Conservation (phyloP, 2,113 vertebrate genomes). For the Tylochromis polylepis region DNA sequence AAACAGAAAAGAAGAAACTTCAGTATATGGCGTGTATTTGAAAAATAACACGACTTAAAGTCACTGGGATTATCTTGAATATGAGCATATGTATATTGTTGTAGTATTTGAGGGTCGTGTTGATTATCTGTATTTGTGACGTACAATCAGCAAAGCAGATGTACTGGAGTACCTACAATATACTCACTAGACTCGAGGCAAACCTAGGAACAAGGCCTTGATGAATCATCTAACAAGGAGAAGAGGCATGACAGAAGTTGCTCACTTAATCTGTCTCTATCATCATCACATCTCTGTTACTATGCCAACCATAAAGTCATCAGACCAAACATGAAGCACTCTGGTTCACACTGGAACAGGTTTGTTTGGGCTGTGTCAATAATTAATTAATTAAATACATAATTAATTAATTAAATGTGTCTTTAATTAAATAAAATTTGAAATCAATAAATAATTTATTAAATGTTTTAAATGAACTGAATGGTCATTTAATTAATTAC, state of each 20-base stretch:
- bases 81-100: not conserved
- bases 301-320: not conserved
- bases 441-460: too few relatives aligned
- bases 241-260: not conserved
- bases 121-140: not conserved
- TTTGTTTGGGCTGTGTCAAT: not conserved
- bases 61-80: not conserved
- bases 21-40: not conserved
- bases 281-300: not conserved
- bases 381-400: too few relatives aligned
- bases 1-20: not conserved
- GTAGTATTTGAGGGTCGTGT: not conserved
- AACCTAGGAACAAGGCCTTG: not conserved
- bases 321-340: not conserved
- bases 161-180: not conserved
- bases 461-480: too few relatives aligned
- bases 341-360: not conserved
- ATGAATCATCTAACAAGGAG: not conserved
- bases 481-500: too few relatives aligned
- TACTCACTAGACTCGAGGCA: rapidly evolving
- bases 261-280: not conserved
- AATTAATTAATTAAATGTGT: too few relatives aligned
- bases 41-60: not conserved
- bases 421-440: too few relatives aligned
- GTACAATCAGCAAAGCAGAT: not conserved